Evolutionary conservation across 2,888 invertebrate genomes (phyloP).

Genomic region (Penaeus monodon): DNA sequence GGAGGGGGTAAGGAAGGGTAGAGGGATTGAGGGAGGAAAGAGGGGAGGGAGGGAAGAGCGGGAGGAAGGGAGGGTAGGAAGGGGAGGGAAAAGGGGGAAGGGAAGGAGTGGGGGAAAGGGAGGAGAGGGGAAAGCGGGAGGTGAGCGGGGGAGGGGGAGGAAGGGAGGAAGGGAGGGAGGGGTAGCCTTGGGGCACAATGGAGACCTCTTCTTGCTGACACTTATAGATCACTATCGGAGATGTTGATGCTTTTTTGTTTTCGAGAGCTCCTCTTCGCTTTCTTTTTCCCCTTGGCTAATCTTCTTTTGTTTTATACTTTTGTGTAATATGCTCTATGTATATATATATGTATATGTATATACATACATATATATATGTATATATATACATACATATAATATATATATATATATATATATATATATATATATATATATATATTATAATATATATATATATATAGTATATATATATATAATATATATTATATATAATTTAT

Average conservation of each 20-base stretch:
- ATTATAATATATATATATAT: not conserved
- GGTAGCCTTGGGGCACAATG: not conserved
- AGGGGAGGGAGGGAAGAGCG: not conserved
- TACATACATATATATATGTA: no score
- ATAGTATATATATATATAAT: not conserved
- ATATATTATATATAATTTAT: not conserved
- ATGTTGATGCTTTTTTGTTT: no score
- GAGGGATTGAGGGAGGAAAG: not conserved
- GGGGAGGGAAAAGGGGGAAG: not conserved
- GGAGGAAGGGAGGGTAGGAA: not conserved
- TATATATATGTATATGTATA: no score
- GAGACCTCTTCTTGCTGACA: not conserved
- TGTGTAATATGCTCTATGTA: no score
- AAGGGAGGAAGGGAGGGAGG: not conserved
- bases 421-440: not conserved
- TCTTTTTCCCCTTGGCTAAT: no score
- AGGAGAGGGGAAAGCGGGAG: not conserved
- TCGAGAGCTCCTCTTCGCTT: no score
- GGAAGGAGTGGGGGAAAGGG: no score
- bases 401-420: not conserved
- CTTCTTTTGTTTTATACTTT: no score
- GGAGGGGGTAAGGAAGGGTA: not conserved
- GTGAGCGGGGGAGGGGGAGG: not conserved
- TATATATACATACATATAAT: not conserved
- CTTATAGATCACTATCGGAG: no score